A percentile compares a stretch with the other conserved stretches of the same genome.
These are phyloP conservation scores for Gymnarchus niloticus DNA, from an alignment of 2,113 vertebrate genomes.

Conservation along the genomic window DNA sequence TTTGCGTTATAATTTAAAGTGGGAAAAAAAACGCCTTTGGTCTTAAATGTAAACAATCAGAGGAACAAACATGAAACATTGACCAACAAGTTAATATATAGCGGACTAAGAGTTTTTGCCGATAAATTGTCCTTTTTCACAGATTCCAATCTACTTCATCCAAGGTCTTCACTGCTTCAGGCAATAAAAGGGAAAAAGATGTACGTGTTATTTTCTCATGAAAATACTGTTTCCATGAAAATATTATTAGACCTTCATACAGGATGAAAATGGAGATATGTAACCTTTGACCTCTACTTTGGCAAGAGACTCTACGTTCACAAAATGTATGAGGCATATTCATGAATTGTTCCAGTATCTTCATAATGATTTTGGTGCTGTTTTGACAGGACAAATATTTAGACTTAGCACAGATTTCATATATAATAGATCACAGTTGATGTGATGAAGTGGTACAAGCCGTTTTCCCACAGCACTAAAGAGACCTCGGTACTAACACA, in stretches of 20 bases:
- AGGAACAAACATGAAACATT: not conserved
- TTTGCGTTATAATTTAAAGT: too few species aligned
- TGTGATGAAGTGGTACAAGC: not conserved
- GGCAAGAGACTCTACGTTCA: not conserved
- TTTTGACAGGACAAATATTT: slow-evolving; percentile 4
- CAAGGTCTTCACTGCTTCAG: not conserved
- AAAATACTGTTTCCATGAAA: not conserved
- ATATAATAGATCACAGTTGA: not conserved
- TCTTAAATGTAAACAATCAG: not conserved
- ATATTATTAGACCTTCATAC: not conserved
- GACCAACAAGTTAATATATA: not conserved
- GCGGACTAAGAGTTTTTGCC: not conserved
- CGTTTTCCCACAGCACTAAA: not conserved
- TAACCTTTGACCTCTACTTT: slow-evolving; percentile 1
- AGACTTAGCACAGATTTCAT: slow-evolving; percentile 2
- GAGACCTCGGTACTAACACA: not conserved
- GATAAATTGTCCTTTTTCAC: not conserved
- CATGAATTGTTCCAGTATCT: not conserved
- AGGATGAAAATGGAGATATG: not conserved
- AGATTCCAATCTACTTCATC: not conserved
- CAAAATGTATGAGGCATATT: not conserved
- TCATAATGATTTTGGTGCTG: not conserved
- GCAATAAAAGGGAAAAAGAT: not conserved
- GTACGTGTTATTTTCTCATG: not conserved
- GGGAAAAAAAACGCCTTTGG: not conserved